Evolutionary conservation across 2,113 vertebrate genomes (phyloP).

Genomic region (Carlito syrichta): DNA sequence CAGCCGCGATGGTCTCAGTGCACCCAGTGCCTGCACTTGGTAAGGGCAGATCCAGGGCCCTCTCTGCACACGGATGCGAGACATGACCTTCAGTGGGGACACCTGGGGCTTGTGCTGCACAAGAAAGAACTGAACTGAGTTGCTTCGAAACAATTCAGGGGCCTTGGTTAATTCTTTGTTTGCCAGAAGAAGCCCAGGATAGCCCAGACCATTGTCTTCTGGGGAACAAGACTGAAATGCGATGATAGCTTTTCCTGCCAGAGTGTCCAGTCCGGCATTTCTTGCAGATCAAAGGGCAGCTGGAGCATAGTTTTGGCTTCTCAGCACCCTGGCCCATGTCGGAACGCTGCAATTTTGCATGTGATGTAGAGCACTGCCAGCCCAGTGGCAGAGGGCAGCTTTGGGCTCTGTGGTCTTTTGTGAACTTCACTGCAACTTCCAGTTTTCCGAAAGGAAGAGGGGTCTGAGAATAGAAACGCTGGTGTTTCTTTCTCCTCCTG

Average conservation of each 20-base stretch:
- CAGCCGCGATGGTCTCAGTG: no score
- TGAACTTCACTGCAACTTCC: not conserved
- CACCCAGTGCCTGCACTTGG: no score
- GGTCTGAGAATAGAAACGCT: not conserved
- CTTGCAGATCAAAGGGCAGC: constrained; percentile 64
- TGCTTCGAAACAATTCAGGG: no score
- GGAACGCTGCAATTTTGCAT: constrained; percentile 38
- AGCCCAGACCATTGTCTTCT: not conserved
- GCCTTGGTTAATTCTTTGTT: constrained; percentile 20
- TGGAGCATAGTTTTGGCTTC: constrained; percentile 51
- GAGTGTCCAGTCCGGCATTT: constrained; percentile 13
- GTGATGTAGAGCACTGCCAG: constrained; percentile 18
- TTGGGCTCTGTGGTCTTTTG: not conserved
- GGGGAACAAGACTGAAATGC: not conserved
- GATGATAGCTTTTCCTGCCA: constrained; percentile 35
- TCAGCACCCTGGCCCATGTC: not conserved
- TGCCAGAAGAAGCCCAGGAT: not conserved
- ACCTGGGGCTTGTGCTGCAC: no score
- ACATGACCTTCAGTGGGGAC: no score
- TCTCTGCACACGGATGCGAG: no score
- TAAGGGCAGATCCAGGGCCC: no score
- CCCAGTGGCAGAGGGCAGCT: not conserved
- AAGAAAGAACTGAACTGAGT: no score
- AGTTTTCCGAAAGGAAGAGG: not conserved
- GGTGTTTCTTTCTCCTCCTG: not conserved